phyloP scores from a whole-genome alignment of 2,113 vertebrate species.

The Xiphias gladius region DNA sequence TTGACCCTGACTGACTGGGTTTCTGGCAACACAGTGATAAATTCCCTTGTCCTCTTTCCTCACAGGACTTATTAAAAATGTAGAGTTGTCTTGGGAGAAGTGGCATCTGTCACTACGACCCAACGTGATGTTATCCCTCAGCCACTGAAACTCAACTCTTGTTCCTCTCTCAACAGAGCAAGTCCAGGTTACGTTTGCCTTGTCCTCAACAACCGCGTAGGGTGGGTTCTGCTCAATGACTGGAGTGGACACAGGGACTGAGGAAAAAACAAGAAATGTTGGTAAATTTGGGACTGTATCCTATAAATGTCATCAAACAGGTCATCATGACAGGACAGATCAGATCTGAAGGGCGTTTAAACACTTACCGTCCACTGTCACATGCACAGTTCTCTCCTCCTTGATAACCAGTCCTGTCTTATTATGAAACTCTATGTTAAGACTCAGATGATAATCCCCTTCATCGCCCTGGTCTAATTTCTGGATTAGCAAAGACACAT shows the following conservation, averaged over 20 bases:
- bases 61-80: slow-evolving; percentile 79
- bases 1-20: slow-evolving; percentile 71
- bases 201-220: slow-evolving; percentile 80
- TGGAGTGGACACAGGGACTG: slow-evolving; percentile 82
- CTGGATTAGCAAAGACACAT: slow-evolving; percentile 76
- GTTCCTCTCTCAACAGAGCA: slow-evolving; percentile 83
- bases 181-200: slow-evolving; percentile 81
- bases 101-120: slow-evolving; percentile 63
- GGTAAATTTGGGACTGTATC: background rate
- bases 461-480: slow-evolving; percentile 70
- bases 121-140: slow-evolving; percentile 65
- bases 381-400: slow-evolving; percentile 71
- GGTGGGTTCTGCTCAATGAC: slow-evolving; percentile 73
- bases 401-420: slow-evolving; percentile 44
- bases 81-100: slow-evolving; percentile 73
- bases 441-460: slow-evolving; percentile 79
- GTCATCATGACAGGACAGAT: background rate
- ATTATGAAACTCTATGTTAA: slow-evolving; percentile 76
- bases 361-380: slow-evolving; percentile 83
- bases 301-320: background rate
- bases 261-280: background rate
- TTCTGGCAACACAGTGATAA: slow-evolving; percentile 81
- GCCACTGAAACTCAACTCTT: slow-evolving; percentile 81
- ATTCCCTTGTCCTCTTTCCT: slow-evolving; percentile 83
- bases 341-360: background rate